phyloP scores from a whole-genome alignment of 2,888 invertebrate genomes.

The Cordilura impudica region DNA sequence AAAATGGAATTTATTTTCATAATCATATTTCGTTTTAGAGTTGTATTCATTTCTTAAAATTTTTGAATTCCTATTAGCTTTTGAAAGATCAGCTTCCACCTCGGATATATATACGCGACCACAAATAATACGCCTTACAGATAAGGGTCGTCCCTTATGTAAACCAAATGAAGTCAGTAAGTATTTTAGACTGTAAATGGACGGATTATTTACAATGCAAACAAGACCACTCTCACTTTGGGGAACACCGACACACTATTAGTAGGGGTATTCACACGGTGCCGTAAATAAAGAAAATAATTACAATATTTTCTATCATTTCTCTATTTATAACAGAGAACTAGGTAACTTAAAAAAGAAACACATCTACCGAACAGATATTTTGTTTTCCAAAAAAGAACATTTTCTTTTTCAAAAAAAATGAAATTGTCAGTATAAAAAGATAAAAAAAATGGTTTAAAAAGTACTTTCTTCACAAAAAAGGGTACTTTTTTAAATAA shows the following conservation, averaged over 20 bases:
- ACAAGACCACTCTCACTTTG: conserved; percentile 47
- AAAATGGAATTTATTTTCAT: conserved; percentile 21
- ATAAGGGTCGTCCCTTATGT: conserved; percentile 79
- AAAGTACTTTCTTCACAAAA: too few species aligned
- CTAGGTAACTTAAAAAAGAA: too few species aligned
- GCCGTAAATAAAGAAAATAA: not conserved
- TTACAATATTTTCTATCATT: not conserved
- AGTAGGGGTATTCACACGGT: not conserved
- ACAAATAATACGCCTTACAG: conserved; percentile 64
- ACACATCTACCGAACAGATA: too few species aligned
- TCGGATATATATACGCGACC: conserved; percentile 73
- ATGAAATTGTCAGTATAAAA: too few species aligned
- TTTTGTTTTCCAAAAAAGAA: too few species aligned
- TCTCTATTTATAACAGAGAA: too few species aligned
- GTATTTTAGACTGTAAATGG: conserved; percentile 66
- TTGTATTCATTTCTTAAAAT: not conserved
- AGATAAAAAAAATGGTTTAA: too few species aligned
- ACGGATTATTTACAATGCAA: not conserved
- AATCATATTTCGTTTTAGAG: conserved; percentile 29
- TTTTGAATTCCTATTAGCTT: conserved; percentile 66
- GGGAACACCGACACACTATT: not conserved
- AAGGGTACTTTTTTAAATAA: too few species aligned
- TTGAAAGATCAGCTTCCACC: conserved; percentile 75
- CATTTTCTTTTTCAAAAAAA: too few species aligned
- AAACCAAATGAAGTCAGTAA: conserved; percentile 83